Base-by-base conservation (phyloP, 2,113 vertebrate species). In the Pavo muticus region DNA sequence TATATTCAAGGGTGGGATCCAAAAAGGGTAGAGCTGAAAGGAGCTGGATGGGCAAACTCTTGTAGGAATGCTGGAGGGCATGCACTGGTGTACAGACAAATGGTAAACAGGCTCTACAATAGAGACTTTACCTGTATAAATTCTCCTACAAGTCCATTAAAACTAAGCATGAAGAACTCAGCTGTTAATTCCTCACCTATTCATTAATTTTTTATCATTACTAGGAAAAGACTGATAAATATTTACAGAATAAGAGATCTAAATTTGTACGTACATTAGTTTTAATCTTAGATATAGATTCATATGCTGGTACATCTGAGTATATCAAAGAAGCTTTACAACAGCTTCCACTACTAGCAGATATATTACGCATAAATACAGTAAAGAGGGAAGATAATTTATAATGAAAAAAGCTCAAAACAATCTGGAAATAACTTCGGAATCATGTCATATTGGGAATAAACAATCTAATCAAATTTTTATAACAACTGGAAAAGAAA, bases 11-110 rank as follows among this genome's bases (percentile, higher is more conserved):
- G 32, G 16, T 7, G 20, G 1, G 11, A 30, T 11, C 37, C 39
- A 3, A 54, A 73, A 32, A 4, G 8, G 5, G 35, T 24, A 54
- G 42, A 72, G 7, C 9, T 20, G 42, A n/a, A 7, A 27, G 32
- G n/a, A 81, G 2, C 0, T 27, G 40, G 2, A 27, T 23, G 24
- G 40, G 5, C 0, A 17, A 68, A 48, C 3, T 21, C 14, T 2
- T 10, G 9, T 1, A 40, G 24, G 18, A 12, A 40, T n/a, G 42
- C 11, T 21, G 23, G 21, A 90, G 14, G 8, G 21, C 24, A 32
- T 3, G 17, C 1, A 2, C 20, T 78, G n/a, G 2, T 54, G 25
- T 11, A 50, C 73, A 30, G 39, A 39, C 6, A 68, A 19, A 23
- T 35, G n/a, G 35, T 12, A 74, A 93, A 74, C 12, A 61, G 7